These are phyloP conservation scores for Etheostoma spectabile DNA, from an alignment of 2,113 vertebrate species.

Conservation along the genomic window DNA sequence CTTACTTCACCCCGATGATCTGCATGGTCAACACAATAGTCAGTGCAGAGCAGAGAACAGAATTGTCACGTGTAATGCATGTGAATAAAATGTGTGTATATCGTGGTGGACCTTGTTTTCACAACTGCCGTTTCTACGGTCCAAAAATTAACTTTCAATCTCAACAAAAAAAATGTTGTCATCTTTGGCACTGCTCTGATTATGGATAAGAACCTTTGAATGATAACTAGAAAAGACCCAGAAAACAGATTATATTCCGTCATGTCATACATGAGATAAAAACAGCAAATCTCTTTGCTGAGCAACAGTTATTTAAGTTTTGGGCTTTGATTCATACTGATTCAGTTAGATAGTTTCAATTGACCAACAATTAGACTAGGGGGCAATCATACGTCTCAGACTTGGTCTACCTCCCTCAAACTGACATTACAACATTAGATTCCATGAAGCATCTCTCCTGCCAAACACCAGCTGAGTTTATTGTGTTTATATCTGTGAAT, in stretches of 20 bases:
- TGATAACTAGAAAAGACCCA: too few relatives aligned
- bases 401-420: background rate
- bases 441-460: background rate
- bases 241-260: background rate
- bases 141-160: too few relatives aligned
- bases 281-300: constrained; percentile 24
- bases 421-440: background rate
- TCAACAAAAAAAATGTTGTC: too few relatives aligned
- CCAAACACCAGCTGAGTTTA: constrained; percentile 28
- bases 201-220: too few relatives aligned
- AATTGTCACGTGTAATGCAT: too few relatives aligned
- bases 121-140: too few relatives aligned
- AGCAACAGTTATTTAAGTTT: constrained; percentile 8
- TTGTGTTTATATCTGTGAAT: constrained; percentile 15
- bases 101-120: too few relatives aligned
- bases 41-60: too few relatives aligned
- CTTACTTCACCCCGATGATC: too few relatives aligned
- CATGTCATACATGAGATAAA: background rate
- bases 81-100: too few relatives aligned
- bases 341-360: constrained; percentile 12
- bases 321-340: constrained; percentile 41
- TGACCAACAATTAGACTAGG: background rate
- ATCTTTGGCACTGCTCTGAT: too few relatives aligned
- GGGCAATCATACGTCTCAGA: background rate
- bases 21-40: too few relatives aligned